Evolutionary conservation across 2,113 vertebrate genomes (phyloP).

Genomic region (Lagopus leucura): DNA sequence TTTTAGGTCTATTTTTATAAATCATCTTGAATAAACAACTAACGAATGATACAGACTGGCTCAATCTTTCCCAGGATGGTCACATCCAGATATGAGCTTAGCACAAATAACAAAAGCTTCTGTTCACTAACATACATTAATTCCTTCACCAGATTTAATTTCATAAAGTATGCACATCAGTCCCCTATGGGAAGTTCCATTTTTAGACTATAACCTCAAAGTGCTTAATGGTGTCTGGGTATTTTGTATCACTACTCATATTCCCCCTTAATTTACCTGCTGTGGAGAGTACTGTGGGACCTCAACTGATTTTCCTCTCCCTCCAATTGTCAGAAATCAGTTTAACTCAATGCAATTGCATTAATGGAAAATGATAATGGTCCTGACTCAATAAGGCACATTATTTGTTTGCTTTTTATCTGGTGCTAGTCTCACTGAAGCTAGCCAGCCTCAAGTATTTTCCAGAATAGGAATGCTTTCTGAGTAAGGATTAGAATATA

Average conservation of each 20-base stretch:
- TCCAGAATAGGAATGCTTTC: background rate
- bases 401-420: conserved; percentile 7
- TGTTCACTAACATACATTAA: background rate
- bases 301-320: background rate
- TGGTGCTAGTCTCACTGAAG: background rate
- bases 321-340: background rate
- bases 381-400: background rate
- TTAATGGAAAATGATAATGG: background rate
- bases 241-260: background rate
- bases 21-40: background rate
- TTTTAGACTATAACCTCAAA: background rate
- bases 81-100: background rate
- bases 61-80: background rate
- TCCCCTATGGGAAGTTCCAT: background rate
- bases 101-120: background rate
- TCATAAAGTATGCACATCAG: background rate
- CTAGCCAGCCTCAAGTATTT: background rate
- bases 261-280: background rate
- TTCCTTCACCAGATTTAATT: background rate
- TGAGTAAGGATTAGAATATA: background rate
- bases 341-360: background rate
- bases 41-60: background rate
- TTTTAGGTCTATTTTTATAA: background rate
- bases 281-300: background rate
- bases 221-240: background rate